Conservation (phyloP, 2,797 vertebrate species). For the Philypnodon macrostomus region DNA sequence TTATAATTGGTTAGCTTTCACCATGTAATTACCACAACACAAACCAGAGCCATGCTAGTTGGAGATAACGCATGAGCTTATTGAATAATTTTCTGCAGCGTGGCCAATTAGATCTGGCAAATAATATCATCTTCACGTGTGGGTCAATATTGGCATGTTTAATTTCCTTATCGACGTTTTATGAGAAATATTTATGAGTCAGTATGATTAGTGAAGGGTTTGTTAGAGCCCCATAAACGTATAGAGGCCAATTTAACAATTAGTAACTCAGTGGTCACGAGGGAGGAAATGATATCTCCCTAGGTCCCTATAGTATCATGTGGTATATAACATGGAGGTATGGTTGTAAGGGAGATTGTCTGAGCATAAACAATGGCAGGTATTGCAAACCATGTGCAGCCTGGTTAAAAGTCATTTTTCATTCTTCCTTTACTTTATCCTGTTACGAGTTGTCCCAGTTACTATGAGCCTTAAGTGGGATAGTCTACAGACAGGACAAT, state of each 20-base stretch:
- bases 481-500: too few species aligned
- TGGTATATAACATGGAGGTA: too few species aligned
- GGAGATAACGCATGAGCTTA: constrained; percentile 41
- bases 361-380: too few species aligned
- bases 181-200: constrained; percentile 18
- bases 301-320: too few species aligned
- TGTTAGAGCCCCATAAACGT: constrained; percentile 10
- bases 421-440: too few species aligned
- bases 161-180: constrained; percentile 24
- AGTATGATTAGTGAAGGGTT: background rate
- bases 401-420: too few species aligned
- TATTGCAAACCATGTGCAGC: background rate
- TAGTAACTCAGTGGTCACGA: constrained; percentile 7
- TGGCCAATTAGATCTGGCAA: constrained; percentile 38
- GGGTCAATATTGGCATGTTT: constrained; percentile 37
- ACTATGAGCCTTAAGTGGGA: too few species aligned
- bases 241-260: constrained; percentile 23
- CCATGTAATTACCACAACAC: constrained; percentile 55
- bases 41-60: constrained; percentile 26
- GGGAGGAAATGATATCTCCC: constrained; percentile 10
- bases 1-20: constrained; percentile 49
- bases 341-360: too few species aligned
- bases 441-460: too few species aligned
- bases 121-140: constrained; percentile 20
- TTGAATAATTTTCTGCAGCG: constrained; percentile 52